Evolutionary conservation across 2,113 vertebrate species (phyloP).

Genomic region (Phyllostomus discolor): DNA sequence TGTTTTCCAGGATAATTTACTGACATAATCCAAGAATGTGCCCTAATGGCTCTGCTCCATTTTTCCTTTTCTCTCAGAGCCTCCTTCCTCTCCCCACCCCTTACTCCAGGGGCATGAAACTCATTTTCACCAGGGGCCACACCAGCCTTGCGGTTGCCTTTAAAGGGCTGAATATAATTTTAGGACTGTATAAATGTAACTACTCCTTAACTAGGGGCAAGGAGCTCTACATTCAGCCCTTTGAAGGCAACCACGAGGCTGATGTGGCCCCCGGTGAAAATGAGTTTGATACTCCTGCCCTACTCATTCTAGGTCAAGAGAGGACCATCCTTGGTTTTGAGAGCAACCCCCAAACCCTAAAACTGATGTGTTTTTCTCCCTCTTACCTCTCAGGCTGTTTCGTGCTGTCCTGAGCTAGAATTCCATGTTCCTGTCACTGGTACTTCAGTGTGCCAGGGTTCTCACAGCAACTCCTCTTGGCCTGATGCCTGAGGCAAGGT

Average conservation of each 20-base stretch:
- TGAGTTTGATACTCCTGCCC: too few relatives aligned
- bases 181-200: too few relatives aligned
- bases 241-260: too few relatives aligned
- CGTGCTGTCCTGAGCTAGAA: conserved; percentile 14
- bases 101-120: not conserved
- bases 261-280: too few relatives aligned
- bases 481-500: not conserved
- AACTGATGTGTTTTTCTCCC: not conserved
- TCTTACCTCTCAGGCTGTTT: not conserved
- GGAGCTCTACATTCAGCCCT: too few relatives aligned
- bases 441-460: not conserved
- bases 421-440: not conserved
- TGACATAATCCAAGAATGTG: conserved; percentile 17
- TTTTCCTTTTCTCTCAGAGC: not conserved
- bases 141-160: too few relatives aligned
- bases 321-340: conserved; percentile 5
- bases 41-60: not conserved
- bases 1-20: conserved; percentile 41
- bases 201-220: too few relatives aligned
- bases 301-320: not conserved
- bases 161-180: too few relatives aligned
- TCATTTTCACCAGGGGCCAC: too few relatives aligned
- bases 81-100: not conserved
- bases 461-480: not conserved
- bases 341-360: not conserved